phyloP scores from a whole-genome alignment of 2,888 invertebrate species.

The Furcula furcula region DNA sequence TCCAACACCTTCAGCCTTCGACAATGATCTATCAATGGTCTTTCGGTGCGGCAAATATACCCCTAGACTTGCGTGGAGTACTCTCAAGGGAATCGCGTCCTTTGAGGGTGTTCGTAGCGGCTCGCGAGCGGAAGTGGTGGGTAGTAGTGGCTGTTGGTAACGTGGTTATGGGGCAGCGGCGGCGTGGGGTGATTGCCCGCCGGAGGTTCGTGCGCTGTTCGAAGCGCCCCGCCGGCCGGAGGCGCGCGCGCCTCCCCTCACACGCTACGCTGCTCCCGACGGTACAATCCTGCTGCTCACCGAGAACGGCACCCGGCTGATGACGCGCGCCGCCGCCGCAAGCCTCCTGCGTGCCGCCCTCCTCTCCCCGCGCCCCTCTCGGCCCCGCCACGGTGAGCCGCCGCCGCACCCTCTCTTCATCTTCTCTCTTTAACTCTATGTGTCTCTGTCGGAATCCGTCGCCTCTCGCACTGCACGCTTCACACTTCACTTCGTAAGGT shows the following conservation, averaged over 20 bases:
- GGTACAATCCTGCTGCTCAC: slow-evolving; percentile 84
- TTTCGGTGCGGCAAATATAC: slow-evolving; percentile 62
- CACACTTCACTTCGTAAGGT: slow-evolving; percentile 73
- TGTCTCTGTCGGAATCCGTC: slow-evolving; percentile 74
- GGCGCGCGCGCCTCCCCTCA: slow-evolving; percentile 76
- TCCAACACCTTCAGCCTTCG: slow-evolving; percentile 76
- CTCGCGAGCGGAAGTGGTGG: slow-evolving; percentile 52
- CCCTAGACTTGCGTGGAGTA: slow-evolving; percentile 55
- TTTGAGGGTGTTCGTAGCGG: slow-evolving; percentile 68
- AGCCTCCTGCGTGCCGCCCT: slow-evolving; percentile 79
- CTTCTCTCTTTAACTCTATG: slow-evolving; percentile 60
- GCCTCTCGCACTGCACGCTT: slow-evolving; percentile 79
- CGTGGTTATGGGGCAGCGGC: slow-evolving; percentile 78
- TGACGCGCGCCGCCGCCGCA: slow-evolving; percentile 78
- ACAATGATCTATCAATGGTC: slow-evolving; percentile 55
- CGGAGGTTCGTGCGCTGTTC: slow-evolving; percentile 80
- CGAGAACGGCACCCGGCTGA: slow-evolving; percentile 83
- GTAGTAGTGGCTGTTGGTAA: slow-evolving; percentile 67
- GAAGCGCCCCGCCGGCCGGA: slow-evolving; percentile 69
- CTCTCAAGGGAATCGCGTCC: slow-evolving; percentile 62
- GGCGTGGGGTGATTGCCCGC: slow-evolving; percentile 74
- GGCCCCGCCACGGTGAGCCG: slow-evolving; percentile 79
- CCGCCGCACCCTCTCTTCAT: slow-evolving; percentile 70
- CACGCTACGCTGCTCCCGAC: slow-evolving; percentile 83
- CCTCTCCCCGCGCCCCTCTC: slow-evolving; percentile 79